phyloP scores from a whole-genome alignment of 2,113 vertebrate species.

The Puntigrus tetrazona region DNA sequence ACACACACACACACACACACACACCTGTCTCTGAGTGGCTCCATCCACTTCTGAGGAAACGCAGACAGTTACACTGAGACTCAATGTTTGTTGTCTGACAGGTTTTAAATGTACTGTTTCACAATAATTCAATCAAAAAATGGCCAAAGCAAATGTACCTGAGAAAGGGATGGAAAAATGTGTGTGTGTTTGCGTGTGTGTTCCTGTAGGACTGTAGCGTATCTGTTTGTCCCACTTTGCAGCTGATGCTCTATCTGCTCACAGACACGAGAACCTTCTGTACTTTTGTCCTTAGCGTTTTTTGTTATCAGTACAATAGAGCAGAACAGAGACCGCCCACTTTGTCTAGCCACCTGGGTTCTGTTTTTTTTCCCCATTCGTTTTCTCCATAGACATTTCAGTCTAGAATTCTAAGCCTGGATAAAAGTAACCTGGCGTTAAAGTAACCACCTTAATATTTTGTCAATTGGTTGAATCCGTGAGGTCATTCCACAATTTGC shows the following conservation, averaged over 20 bases:
- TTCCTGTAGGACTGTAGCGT: neutral
- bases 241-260: constrained; percentile 51
- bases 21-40: neutral
- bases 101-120: neutral
- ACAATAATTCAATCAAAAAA: neutral
- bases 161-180: neutral
- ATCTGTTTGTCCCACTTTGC: neutral
- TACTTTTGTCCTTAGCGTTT: neutral
- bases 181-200: neutral
- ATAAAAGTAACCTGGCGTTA: neutral
- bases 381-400: neutral
- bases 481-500: neutral
- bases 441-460: neutral
- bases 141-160: neutral
- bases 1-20: neutral
- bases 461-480: neutral
- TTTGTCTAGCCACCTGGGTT: neutral
- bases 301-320: neutral
- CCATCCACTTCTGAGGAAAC: neutral
- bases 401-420: neutral
- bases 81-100: neutral
- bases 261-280: constrained; percentile 5
- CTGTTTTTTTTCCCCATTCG: neutral
- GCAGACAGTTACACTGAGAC: neutral
- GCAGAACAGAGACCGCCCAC: neutral